Evolutionary conservation across 2,888 invertebrate species (phyloP).

Genomic region (Drosophila nr. fundita): DNA sequence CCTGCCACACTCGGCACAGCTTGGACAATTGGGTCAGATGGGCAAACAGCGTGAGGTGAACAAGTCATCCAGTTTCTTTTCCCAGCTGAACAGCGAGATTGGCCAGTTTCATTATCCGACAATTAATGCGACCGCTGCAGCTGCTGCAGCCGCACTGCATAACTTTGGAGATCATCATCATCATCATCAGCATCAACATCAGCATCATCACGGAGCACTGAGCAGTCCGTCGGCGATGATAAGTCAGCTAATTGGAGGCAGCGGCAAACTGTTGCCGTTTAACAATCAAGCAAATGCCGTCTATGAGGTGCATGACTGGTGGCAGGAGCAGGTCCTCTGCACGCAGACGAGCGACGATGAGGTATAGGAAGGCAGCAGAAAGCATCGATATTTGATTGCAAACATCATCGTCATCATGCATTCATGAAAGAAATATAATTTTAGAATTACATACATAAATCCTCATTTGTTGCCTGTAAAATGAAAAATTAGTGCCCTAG

Average conservation of each 20-base stretch:
- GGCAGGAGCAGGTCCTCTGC: slow-evolving; percentile 91
- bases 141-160: slow-evolving; percentile 37
- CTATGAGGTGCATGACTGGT: slow-evolving; percentile 93
- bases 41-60: slow-evolving; percentile 74
- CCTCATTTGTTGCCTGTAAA: slow-evolving; percentile 33
- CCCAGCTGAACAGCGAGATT: slow-evolving; percentile 70
- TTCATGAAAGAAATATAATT: neutral
- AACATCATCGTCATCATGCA: neutral
- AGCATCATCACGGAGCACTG: slow-evolving; percentile 67
- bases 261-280: slow-evolving; percentile 78
- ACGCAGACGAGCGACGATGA: slow-evolving; percentile 88
- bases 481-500: slow-evolving; percentile 62
- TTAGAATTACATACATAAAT: slow-evolving; percentile 11
- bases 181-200: slow-evolving; percentile 66
- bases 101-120: slow-evolving; percentile 80
- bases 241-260: slow-evolving; percentile 72
- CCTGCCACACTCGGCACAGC: slow-evolving; percentile 54
- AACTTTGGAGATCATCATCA: slow-evolving; percentile 64
- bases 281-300: slow-evolving; percentile 85
- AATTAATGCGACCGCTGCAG: slow-evolving; percentile 54
- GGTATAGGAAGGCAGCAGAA: slow-evolving; percentile 45
- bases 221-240: slow-evolving; percentile 80
- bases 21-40: slow-evolving; percentile 46
- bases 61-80: slow-evolving; percentile 72
- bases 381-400: neutral